Conservation (phyloP, 2,113 vertebrate species). For the Dicaeum eximium region DNA sequence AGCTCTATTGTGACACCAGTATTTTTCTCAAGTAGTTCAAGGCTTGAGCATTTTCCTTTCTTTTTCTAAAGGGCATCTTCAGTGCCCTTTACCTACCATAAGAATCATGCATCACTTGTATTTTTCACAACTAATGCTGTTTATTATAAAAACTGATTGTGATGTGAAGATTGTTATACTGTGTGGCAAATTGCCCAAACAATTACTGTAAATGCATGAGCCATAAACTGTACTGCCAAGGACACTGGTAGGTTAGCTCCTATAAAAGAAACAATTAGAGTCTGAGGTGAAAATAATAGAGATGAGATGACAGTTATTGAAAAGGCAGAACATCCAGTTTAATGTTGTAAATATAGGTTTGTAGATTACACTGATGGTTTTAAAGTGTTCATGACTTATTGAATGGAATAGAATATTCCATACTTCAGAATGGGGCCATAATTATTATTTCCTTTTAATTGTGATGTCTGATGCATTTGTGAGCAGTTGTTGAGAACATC, state of each 20-base stretch:
- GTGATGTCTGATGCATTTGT: slow-evolving; percentile 62
- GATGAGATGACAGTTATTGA: slow-evolving; percentile 61
- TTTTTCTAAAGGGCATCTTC: slow-evolving; percentile 56
- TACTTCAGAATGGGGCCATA: slow-evolving; percentile 47
- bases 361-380: slow-evolving; percentile 54
- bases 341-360: slow-evolving; percentile 64
- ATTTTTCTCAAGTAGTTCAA: slow-evolving; percentile 45
- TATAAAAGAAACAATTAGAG: slow-evolving; percentile 72
- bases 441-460: slow-evolving; percentile 60
- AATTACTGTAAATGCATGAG: slow-evolving; percentile 66
- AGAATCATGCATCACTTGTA: slow-evolving; percentile 36
- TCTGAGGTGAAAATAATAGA: slow-evolving; percentile 66
- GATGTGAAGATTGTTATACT: slow-evolving; percentile 56
- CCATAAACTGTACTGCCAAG: slow-evolving; percentile 62
- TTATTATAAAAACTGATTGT: slow-evolving; percentile 59
- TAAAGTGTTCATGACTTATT: slow-evolving; percentile 60
- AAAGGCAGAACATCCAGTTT: slow-evolving; percentile 56
- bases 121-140: slow-evolving; percentile 60
- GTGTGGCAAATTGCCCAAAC: slow-evolving; percentile 66
- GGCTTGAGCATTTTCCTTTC: slow-evolving; percentile 42
- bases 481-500: slow-evolving; percentile 54
- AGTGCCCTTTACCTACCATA: slow-evolving; percentile 42
- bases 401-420: slow-evolving; percentile 57
- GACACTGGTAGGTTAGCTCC: slow-evolving; percentile 55
- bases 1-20: slow-evolving; percentile 48